phyloP scores from a whole-genome alignment of 2,888 invertebrate genomes.

The Parnassius apollo region DNA sequence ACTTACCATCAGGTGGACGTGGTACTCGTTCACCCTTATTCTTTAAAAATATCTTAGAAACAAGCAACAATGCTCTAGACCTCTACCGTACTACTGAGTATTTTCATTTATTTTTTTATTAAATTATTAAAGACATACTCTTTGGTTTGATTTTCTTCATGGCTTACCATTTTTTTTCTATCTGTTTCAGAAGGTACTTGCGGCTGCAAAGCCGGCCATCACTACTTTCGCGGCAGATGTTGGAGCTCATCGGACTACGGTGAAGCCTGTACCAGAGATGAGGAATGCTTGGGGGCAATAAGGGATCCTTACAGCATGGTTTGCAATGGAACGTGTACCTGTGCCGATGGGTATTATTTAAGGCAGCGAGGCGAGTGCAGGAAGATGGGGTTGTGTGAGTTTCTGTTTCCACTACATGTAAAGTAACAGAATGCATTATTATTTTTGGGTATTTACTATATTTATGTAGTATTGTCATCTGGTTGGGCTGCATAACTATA shows the following conservation, averaged over 20 bases:
- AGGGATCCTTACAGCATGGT: conserved; percentile 54
- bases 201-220: conserved; percentile 49
- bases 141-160: too few species aligned
- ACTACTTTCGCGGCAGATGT: conserved; percentile 65
- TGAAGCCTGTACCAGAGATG: conserved; percentile 44
- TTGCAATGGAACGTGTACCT: conserved; percentile 52
- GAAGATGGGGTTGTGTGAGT: conserved; percentile 50
- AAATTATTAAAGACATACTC: too few species aligned
- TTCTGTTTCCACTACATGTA: neutral
- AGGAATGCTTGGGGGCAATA: conserved; percentile 53
- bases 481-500: too few species aligned
- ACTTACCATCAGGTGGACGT: too few species aligned
- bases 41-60: too few species aligned
- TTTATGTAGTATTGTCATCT: too few species aligned
- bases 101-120: too few species aligned
- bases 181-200: conserved; percentile 48
- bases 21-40: too few species aligned
- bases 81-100: too few species aligned
- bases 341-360: conserved; percentile 56
- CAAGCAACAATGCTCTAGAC: too few species aligned
- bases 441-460: too few species aligned
- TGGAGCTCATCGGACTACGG: conserved; percentile 53
- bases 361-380: conserved; percentile 69
- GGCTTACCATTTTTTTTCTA: neutral
- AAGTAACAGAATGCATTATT: too few species aligned